phyloP scores from a whole-genome alignment of 30 jellyfish, hydroid and myxozoan species.

The Phacellophora camtschatica region DNA sequence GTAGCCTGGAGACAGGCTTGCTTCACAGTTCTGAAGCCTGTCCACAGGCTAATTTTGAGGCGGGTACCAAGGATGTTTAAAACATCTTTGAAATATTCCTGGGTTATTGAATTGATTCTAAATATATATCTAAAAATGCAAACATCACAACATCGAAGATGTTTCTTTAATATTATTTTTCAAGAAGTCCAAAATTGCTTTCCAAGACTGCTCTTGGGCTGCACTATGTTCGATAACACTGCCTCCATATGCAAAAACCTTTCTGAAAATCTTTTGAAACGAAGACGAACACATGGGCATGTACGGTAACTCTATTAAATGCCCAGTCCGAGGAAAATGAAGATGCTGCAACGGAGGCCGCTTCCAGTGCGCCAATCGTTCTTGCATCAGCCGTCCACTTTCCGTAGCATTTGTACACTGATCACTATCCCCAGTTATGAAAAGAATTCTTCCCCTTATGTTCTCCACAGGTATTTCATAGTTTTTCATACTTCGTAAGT shows the following conservation, averaged over 20 bases:
- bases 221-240: slow-evolving; percentile 38
- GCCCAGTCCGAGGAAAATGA: slow-evolving; percentile 72
- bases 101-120: no score
- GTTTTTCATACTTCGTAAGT: not conserved
- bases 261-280: not conserved
- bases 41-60: no score
- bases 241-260: slow-evolving; percentile 64
- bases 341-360: not conserved
- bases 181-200: slow-evolving; percentile 25
- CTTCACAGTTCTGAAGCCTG: no score
- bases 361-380: not conserved
- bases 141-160: not conserved
- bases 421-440: slow-evolving; percentile 42
- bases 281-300: slow-evolving; percentile 68
- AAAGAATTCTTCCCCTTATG: slow-evolving; percentile 12
- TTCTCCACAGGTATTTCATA: slow-evolving; percentile 39
- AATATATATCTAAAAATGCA: not conserved
- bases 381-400: slow-evolving; percentile 5
- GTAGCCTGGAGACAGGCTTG: no score
- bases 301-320: slow-evolving; percentile 73
- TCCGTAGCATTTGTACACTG: not conserved
- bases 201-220: slow-evolving; percentile 84
- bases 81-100: no score
- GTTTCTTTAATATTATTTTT: not conserved
- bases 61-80: no score